Base-by-base conservation (phyloP, 2,888 invertebrate genomes). In the Scaeva pyrastri region DNA sequence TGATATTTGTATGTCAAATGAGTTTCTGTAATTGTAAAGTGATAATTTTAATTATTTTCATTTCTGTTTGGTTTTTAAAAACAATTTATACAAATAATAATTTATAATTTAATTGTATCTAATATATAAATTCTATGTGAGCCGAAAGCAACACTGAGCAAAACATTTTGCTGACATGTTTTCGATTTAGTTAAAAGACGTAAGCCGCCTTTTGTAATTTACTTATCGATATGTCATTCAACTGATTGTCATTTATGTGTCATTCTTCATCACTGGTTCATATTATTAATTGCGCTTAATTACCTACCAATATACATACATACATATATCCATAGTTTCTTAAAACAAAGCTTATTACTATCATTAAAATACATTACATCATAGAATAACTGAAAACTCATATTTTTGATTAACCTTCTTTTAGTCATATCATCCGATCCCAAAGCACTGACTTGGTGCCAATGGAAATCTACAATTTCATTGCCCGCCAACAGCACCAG, bases 391-490 rank as follows among this genome's bases (percentile, higher is more conserved):
- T 50, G 6, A n/a, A 55, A 55, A n/a, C 7, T 31, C 0, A 41
- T n/a, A 76, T 75, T 74, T 75, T 74, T 82, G n/a, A 48, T 39
- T 74, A 76, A 78, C 87, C n/a, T 66, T 16, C 14, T 81, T 72
- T 16, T 82, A 90, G 91, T 81, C 90, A 90, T 79, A 89, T 91
- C 88, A 88, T 90, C 88, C 90, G 91, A 90, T 91, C 91, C 81
- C 91, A 90, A 90, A 91, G 91, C 88, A 89, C 90, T 85, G 91
- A 91, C 88, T 80, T 90, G 88, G 89, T 90, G 88, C 89, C 91
- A 80, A 89, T 90, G 90, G 91, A 91, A 88, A 88, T 90, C 56
- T 90, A 90, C 82, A 88, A 88, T 70, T 88, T 88, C 80, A 73
- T 90, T 84, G 88, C 89, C 31, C 89, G 89, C 60, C 89, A 89